Conservation (phyloP, 2,113 vertebrate genomes). For the Marmota flaviventris region DNA sequence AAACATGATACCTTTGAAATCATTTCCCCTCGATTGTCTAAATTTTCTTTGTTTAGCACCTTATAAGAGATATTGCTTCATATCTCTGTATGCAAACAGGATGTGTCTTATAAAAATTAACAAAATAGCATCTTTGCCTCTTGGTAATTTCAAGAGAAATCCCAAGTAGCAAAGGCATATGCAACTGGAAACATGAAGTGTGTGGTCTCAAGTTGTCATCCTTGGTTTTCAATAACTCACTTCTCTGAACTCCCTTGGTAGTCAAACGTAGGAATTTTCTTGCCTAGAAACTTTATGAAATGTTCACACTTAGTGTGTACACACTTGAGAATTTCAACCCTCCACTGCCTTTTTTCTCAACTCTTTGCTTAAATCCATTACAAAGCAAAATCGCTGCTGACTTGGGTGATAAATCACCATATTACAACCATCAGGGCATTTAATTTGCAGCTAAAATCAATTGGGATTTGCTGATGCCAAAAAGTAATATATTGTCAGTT, state of each 20-base stretch:
- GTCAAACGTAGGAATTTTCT: not conserved
- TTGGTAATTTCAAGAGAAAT: not conserved
- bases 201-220: constrained; percentile 21
- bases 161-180: not conserved
- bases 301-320: not conserved
- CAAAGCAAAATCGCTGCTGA: constrained; percentile 74
- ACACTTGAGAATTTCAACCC: not conserved
- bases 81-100: not conserved
- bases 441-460: constrained; percentile 87
- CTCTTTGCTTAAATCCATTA: constrained; percentile 60
- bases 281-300: constrained; percentile 60
- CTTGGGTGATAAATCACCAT: constrained; percentile 85
- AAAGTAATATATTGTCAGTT: constrained; percentile 82
- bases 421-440: constrained; percentile 85
- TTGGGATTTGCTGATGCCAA: constrained; percentile 82
- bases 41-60: not conserved
- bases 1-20: not conserved
- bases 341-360: not conserved
- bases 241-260: constrained; percentile 29
- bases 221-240: constrained; percentile 60
- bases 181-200: not conserved
- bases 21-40: not conserved
- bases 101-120: not conserved
- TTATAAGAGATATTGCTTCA: not conserved
- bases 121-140: not conserved